Evolutionary conservation across 2,113 vertebrate species (phyloP).

Genomic region (Todiramphus saurophagus): DNA sequence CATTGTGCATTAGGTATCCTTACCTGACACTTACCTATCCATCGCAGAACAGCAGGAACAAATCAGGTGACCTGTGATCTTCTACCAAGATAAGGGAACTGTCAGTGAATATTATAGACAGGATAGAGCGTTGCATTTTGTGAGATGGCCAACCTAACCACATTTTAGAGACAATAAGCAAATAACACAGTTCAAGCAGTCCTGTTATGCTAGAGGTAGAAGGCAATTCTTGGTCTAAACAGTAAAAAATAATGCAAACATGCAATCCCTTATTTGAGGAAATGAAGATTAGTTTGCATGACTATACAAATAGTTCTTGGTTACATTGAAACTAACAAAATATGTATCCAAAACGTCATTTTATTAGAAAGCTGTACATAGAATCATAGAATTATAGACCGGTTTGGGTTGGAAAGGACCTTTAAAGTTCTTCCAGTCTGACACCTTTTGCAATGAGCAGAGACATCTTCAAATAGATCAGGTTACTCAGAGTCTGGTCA

Average conservation of each 20-base stretch:
- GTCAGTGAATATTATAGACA: neutral
- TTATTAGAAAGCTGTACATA: neutral
- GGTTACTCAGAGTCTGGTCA: neutral
- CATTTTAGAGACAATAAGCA: conserved; percentile 38
- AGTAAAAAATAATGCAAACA: conserved; percentile 40
- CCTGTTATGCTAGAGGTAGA: neutral
- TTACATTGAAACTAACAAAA: neutral
- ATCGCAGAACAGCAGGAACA: neutral
- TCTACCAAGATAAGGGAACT: neutral
- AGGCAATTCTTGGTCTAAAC: conserved; percentile 20
- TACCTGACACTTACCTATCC: neutral
- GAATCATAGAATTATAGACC: neutral
- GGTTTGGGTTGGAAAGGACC: neutral
- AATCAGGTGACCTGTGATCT: neutral
- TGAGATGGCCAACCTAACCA: fast-evolving
- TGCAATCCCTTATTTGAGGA: conserved; percentile 32
- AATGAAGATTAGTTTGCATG: conserved; percentile 44
- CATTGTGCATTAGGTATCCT: neutral
- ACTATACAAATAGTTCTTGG: neutral
- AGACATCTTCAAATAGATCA: neutral
- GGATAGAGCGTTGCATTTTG: neutral
- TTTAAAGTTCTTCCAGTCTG: neutral
- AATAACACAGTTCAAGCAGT: neutral
- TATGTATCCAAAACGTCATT: neutral
- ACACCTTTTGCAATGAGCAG: fast-evolving